Conservation (phyloP, 2,888 invertebrate species). For the Antitype chi region DNA sequence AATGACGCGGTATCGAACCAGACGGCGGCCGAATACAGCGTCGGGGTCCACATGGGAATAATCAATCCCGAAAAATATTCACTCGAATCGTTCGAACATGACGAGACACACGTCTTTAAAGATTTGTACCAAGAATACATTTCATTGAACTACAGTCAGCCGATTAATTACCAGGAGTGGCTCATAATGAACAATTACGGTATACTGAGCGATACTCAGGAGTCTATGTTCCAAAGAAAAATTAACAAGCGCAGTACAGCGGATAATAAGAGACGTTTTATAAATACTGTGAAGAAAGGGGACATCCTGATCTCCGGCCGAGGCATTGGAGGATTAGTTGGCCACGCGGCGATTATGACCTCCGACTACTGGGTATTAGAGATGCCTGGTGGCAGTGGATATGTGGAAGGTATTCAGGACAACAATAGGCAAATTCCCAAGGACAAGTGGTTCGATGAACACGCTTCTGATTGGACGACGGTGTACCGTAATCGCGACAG, state of each 20-base stretch:
- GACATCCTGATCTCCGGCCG: constrained; percentile 76
- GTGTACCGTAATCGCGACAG: constrained; percentile 76
- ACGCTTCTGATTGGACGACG: constrained; percentile 76
- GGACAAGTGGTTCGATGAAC: constrained; percentile 76
- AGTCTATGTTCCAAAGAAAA: constrained; percentile 78
- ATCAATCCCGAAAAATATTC: constrained; percentile 82
- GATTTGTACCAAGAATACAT: constrained; percentile 74
- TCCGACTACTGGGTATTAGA: constrained; percentile 78
- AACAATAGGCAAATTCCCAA: constrained; percentile 78
- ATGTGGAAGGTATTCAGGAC: constrained; percentile 70
- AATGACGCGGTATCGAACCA: constrained; percentile 67
- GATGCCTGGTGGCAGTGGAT: constrained; percentile 77
- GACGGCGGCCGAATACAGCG: constrained; percentile 72
- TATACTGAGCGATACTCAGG: constrained; percentile 77
- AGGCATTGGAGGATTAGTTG: constrained; percentile 73
- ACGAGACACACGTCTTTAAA: constrained; percentile 79
- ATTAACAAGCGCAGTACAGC: constrained; percentile 75
- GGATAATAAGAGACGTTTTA: constrained; percentile 75
- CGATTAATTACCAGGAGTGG: constrained; percentile 81
- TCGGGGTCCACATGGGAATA: constrained; percentile 78
- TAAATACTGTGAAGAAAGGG: constrained; percentile 76
- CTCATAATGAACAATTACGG: constrained; percentile 82
- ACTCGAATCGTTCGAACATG: constrained; percentile 75
- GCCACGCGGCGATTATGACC: constrained; percentile 80
- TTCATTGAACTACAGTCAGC: constrained; percentile 70